Evolutionary conservation across 2,113 vertebrate species (phyloP).

Genomic region (Arvicanthis niloticus): DNA sequence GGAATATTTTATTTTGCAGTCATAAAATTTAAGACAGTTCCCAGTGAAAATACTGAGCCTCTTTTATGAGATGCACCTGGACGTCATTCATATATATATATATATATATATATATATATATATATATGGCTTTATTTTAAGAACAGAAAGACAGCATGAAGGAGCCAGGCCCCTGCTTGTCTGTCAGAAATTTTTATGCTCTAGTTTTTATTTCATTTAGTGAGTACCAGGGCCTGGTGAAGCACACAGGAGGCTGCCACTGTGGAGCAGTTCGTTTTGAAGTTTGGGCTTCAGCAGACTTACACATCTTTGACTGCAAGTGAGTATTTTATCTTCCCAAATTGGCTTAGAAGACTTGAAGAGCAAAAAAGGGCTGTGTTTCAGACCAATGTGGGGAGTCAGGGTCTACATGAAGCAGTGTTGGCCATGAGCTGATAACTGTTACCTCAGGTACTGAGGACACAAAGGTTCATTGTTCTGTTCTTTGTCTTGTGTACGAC

Average conservation of each 20-base stretch:
- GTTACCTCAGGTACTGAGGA: not conserved
- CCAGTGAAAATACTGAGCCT: not conserved
- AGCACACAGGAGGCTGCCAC: conserved; percentile 95
- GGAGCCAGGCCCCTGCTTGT: not conserved
- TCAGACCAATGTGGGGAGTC: not conserved
- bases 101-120: too few species aligned
- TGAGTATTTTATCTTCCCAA: conserved; percentile 84
- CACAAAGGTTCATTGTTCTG: not conserved
- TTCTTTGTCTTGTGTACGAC: not conserved
- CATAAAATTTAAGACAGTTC: conserved; percentile 14
- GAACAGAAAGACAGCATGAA: not conserved
- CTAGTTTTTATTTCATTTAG: conserved; percentile 79
- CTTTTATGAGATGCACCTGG: not conserved
- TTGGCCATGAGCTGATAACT: not conserved
- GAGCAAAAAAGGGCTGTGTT: not conserved
- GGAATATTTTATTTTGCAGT: conserved; percentile 19
- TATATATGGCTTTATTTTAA: not conserved
- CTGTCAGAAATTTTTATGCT: not conserved
- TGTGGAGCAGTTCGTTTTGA: conserved; percentile 95
- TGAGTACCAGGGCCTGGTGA: conserved; percentile 91
- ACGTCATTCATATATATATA: not conserved
- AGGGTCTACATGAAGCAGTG: not conserved
- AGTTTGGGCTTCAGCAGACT: conserved; percentile 91
- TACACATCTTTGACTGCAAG: conserved; percentile 98
- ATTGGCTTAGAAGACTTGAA: not conserved